A percentile compares a stretch with the other conserved stretches of the same genome.
Evolutionary conservation across 2,888 invertebrate species (phyloP).

Genomic region (Catocala sponsa): DNA sequence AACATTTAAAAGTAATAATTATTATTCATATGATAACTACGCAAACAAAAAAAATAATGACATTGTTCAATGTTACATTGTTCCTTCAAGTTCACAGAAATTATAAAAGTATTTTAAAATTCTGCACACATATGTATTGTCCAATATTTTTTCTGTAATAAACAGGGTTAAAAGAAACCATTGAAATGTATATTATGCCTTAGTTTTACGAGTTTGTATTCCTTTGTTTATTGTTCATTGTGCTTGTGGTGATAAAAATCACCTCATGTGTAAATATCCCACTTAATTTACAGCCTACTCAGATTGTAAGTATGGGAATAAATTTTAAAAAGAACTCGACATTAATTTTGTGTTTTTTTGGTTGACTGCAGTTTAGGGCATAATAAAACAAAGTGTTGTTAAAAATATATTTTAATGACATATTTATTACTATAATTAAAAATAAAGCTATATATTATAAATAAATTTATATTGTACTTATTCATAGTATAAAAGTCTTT

Average conservation of each 20-base stretch:
- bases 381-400: constrained; percentile 1
- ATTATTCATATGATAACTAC: no score
- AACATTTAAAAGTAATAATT: no score
- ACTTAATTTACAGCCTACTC: constrained; percentile 2
- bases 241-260: constrained; percentile 34
- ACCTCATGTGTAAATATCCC: constrained; percentile 7
- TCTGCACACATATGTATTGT: constrained; percentile 18
- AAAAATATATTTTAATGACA: constrained; percentile 26
- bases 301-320: neutral
- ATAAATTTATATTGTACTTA: constrained; percentile 36
- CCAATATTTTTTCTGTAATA: constrained; percentile 27
- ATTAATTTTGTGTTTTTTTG: neutral
- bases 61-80: neutral
- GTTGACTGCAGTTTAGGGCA: neutral
- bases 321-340: neutral
- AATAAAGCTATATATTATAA: constrained; percentile 14
- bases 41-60: no score
- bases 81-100: constrained; percentile 5
- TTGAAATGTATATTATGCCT: constrained; percentile 27
- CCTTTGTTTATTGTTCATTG: constrained; percentile 49
- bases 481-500: constrained; percentile 25
- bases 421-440: constrained; percentile 34
- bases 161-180: constrained; percentile 37
- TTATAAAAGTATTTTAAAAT: constrained; percentile 7
- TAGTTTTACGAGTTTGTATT: constrained; percentile 35